Percentiles rank a stretch among this genome's conserved stretches.
Evolutionary conservation across 2,113 vertebrate species (phyloP).

Genomic region (Prochilodus magdalenae): DNA sequence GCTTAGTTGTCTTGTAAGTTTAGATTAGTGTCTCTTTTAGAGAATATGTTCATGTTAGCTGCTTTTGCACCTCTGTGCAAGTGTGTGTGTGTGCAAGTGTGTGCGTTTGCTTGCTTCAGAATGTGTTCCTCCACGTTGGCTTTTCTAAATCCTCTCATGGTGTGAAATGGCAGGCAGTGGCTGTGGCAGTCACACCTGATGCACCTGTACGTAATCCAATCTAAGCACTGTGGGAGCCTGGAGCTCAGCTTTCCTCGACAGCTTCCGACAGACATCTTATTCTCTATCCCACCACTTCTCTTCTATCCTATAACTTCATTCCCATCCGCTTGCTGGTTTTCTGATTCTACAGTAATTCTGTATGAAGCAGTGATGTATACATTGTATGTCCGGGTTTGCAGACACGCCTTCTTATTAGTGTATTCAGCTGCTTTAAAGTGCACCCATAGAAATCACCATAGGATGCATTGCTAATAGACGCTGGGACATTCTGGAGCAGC

Average conservation of each 20-base stretch:
- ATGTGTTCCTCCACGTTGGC: conserved; percentile 34
- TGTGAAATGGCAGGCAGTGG: conserved; percentile 64
- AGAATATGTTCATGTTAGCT: conserved; percentile 15
- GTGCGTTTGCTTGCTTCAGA: conserved; percentile 23
- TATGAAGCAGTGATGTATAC: neutral
- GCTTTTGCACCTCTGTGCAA: conserved; percentile 21
- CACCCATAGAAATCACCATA: neutral
- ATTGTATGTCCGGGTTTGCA: neutral
- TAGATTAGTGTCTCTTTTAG: conserved; percentile 11
- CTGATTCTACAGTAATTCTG: neutral
- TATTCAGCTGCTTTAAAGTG: neutral
- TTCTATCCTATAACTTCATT: neutral
- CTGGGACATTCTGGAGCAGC: too few relatives aligned
- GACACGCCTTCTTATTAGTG: neutral
- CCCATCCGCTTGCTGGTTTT: neutral
- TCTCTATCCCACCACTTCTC: conserved; percentile 8
- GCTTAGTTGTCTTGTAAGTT: conserved; percentile 10
- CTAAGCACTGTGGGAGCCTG: conserved; percentile 50
- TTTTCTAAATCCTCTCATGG: conserved; percentile 61
- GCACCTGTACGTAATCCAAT: conserved; percentile 73
- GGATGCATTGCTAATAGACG: too few relatives aligned
- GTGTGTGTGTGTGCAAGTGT: neutral
- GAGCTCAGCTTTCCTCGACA: conserved; percentile 35
- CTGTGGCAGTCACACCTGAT: conserved; percentile 70
- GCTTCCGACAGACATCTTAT: conserved; percentile 51